Evolutionary conservation across 1,140 invertebrate genomes (phyloP), one percentile per base, ranked within the genome.

Genomic region (Pseudomyrmex sp.): DNA sequence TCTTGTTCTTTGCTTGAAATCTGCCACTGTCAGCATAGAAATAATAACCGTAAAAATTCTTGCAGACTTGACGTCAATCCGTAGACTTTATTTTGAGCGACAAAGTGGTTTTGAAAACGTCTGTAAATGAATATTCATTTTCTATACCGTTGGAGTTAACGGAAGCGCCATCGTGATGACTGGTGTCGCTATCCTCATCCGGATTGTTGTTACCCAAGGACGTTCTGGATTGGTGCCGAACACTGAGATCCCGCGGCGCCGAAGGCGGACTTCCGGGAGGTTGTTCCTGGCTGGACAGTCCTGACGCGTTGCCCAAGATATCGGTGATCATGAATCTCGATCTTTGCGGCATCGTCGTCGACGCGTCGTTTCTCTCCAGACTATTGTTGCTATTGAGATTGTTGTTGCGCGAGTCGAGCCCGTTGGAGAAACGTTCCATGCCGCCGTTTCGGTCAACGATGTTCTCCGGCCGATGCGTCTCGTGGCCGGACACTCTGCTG

Each of bases 301-400:
- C 91, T 2, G 93, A 91, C 2, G 93, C 96, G 5, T 95, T 96
- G 66, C 96, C 96, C 72, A 97, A 93, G 75, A 97, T 97, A 87
- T 97, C 97, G 61, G 96, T 97, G 93, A 97, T 97, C 97, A 97
- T 97, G 93, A 97, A 97, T 58, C 96, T 94, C 23, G 96, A 97
- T 68, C 96, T 95, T 63, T 96, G 95, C 58, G 96, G 95, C 94
- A 95, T 95, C 86, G 95, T 95, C 72, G 95, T 95, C 54, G 94
- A 92, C 54, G 92, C 93, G 26, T 85, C 83, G 56, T 85, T 85
- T 0, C 90, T 74, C 2, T 88, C 89, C 4, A 89, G 23, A 4
- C 82, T 72, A 86, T 89, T 88, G 61, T 84, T 89, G 50, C 84
- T 84, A 23, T 70, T 26, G 15, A 89, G 77, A 68, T 83, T 90